Base-by-base conservation (phyloP, 2,797 vertebrate species). In the Macrochelys suwanniensis region DNA sequence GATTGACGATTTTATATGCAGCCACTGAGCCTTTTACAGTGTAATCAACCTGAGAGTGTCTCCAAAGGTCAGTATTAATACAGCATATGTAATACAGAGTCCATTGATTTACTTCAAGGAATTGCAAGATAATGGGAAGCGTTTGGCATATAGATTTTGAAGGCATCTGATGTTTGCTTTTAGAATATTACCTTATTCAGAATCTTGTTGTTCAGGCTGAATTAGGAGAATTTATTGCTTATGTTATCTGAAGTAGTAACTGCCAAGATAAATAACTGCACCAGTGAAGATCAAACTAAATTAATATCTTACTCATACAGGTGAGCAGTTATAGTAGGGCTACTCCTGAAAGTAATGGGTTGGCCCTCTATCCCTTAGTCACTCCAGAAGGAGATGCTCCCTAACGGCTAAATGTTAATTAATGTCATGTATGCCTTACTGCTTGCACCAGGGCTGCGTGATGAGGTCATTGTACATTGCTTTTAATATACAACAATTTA, bases 221-320 rank as follows among this genome's bases (percentile, higher is more conserved):
- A 81, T 92, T 84, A 81, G 83, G 5, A 1, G 0, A 86, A 9
- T 89, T 79, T 71, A 86, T 96, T 90, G 21, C 49, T 89, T 89
- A 87, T 82, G 37, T 50, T 33, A 88, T 80, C 53, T 87, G 83
- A 88, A 94, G 83, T 19, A 33, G 26, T 83, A 84, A 47, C 31
- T 90, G 45, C 1, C 11, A 89, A 47, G 49, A 31, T 76, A 33
- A 93, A 86, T 71, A 47, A 78, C 11, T 89, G 26, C 16, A 26
- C 51, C 56, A 17, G 33, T 80, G 42, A 91, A 82, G 57, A n/a
- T 49, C n/a, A 84, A 94, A 84, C 54, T 82, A 65, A 93, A 95
- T 84, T 2, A 23, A 76, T 90, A 42, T 7, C 3, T 1, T 95
- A 8, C 54, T 88, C 85, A 56, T 68, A 81, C 31, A 88, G 47